Percentiles rank a stretch among this genome's conserved stretches.
Conservation (phyloP, 1,140 invertebrate genomes). For the Pemphigus obesinymphae region DNA sequence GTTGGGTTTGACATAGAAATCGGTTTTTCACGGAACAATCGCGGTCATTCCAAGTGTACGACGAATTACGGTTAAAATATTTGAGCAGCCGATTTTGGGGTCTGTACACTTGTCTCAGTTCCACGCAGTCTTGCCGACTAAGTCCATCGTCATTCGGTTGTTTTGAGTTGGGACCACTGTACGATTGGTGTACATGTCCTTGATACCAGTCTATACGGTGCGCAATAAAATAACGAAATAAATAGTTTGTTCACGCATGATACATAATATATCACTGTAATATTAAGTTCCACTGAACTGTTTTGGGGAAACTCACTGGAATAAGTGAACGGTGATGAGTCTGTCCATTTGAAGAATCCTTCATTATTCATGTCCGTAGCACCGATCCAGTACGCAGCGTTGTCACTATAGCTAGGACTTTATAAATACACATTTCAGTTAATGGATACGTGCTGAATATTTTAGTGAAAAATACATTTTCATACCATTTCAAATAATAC, state of each 20-base stretch:
- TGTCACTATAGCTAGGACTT: slow-evolving; percentile 58
- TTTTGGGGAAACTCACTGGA: slow-evolving; percentile 60
- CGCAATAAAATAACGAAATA: background rate
- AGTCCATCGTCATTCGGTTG: slow-evolving; percentile 77
- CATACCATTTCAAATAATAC: too few species aligned
- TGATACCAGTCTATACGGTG: slow-evolving; percentile 68
- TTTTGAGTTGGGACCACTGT: slow-evolving; percentile 59
- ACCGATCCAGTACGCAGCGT: slow-evolving; percentile 71
- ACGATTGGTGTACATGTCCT: slow-evolving; percentile 57
- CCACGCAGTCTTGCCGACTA: slow-evolving; percentile 72
- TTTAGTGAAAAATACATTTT: too few species aligned
- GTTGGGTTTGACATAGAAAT: slow-evolving; percentile 64
- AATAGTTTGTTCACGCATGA: background rate
- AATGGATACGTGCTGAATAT: too few species aligned
- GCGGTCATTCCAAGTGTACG: slow-evolving; percentile 68
- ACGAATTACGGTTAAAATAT: slow-evolving; percentile 51
- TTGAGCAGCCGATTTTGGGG: slow-evolving; percentile 45
- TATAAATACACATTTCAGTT: too few species aligned
- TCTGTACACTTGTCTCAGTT: slow-evolving; percentile 60
- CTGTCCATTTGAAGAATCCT: slow-evolving; percentile 70
- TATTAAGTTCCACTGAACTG: too few species aligned
- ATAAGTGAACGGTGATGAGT: slow-evolving; percentile 65
- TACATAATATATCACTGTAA: too few species aligned
- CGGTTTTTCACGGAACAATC: slow-evolving; percentile 65
- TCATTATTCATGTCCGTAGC: slow-evolving; percentile 67